Conservation (phyloP, 2,888 invertebrate species). For the Eucriotettix oculatus region DNA sequence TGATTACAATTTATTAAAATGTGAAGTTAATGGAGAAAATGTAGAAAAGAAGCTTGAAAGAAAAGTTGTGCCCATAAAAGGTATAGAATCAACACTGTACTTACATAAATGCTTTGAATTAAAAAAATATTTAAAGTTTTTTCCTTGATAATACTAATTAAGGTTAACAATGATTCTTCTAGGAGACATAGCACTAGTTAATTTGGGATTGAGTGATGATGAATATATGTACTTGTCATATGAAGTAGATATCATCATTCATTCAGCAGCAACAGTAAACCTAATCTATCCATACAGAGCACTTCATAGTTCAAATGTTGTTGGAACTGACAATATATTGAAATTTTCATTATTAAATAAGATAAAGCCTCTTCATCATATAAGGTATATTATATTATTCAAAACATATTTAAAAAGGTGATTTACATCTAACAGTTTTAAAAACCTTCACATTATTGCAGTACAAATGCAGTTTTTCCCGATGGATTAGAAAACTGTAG, state of each 20-base stretch:
- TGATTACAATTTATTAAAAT: conserved; percentile 7
- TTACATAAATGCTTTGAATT: not conserved
- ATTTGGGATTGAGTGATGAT: conserved; percentile 15
- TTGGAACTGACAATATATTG: conserved; percentile 16
- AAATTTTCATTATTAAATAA: conserved; percentile 14
- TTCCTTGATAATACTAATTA: not conserved
- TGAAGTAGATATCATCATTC: conserved; percentile 16
- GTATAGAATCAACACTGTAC: conserved; percentile 2
- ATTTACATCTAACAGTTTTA: no score
- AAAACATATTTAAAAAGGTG: no score
- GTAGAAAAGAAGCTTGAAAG: conserved; percentile 5
- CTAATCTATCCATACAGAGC: conserved; percentile 16
- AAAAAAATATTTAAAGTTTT: not conserved
- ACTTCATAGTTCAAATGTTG: conserved; percentile 15
- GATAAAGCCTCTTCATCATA: conserved; percentile 17
- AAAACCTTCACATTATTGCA: conserved; percentile 2
- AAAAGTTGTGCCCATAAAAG: conserved; percentile 14
- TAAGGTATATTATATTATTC: conserved; percentile 11
- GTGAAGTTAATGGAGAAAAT: conserved; percentile 1
- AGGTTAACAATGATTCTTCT: not conserved
- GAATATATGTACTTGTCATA: conserved; percentile 14
- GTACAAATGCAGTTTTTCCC: conserved; percentile 17
- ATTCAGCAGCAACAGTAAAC: conserved; percentile 17
- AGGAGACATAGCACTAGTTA: conserved; percentile 16
- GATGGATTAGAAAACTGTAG: conserved; percentile 8